Evolutionary conservation across 2,888 invertebrate species (phyloP).

Genomic region (Drosophila putrida): DNA sequence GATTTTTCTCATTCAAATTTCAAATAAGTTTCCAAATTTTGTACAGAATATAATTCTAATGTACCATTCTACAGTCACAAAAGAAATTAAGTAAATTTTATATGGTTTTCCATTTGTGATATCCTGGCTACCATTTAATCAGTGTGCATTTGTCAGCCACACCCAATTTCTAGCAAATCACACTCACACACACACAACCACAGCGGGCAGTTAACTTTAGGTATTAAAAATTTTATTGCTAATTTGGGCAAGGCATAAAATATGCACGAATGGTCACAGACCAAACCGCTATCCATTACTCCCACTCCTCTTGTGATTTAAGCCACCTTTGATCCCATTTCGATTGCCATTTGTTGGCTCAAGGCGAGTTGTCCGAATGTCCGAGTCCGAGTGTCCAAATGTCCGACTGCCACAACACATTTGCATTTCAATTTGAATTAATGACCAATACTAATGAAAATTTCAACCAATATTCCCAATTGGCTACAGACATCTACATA

Average conservation of each 20-base stretch:
- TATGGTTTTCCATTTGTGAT: constrained; percentile 5
- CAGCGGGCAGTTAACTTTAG: constrained; percentile 47
- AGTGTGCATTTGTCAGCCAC: constrained; percentile 27
- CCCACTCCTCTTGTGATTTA: background rate
- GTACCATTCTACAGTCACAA: background rate
- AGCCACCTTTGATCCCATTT: background rate
- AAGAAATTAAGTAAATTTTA: background rate
- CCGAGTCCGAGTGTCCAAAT: background rate
- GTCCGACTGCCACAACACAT: constrained; percentile 45
- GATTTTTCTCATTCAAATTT: background rate
- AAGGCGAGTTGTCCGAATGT: constrained; percentile 20
- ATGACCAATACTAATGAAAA: constrained; percentile 80
- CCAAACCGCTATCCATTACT: background rate
- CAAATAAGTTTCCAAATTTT: background rate
- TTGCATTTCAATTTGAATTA: constrained; percentile 81
- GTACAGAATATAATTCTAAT: background rate
- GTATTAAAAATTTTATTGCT: constrained; percentile 78
- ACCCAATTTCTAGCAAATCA: constrained; percentile 22
- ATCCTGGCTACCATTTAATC: constrained; percentile 6
- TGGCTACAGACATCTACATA: constrained; percentile 91
- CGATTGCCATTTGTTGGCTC: constrained; percentile 14
- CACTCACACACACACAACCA: constrained; percentile 4
- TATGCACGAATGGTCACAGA: constrained; percentile 65
- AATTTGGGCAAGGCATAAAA: constrained; percentile 73
- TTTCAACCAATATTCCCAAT: constrained; percentile 51